A percentile compares a stretch with the other conserved stretches of the same genome.
These are phyloP conservation scores for Theocolax elegans DNA, from an alignment of 1,140 invertebrate genomes.

Conservation along the genomic window DNA sequence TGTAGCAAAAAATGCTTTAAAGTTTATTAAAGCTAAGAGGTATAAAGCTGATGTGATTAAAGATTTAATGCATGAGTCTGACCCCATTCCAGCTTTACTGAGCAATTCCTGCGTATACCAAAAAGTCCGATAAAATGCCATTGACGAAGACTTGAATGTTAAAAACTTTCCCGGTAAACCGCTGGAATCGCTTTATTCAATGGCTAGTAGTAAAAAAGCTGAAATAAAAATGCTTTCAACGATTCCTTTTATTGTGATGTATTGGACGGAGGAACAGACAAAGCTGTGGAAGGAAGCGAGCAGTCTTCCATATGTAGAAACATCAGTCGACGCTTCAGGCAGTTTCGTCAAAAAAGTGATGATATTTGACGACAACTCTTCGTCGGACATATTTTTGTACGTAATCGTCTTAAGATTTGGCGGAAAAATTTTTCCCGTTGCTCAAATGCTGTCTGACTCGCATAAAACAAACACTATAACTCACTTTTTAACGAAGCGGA, in stretches of 20 bases:
- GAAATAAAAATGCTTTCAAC: neutral
- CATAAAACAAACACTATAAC: neutral
- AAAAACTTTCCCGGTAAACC: neutral
- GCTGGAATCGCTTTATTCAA: neutral
- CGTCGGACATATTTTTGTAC: neutral
- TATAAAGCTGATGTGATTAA: neutral
- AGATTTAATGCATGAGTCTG: neutral
- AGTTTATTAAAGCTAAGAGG: neutral
- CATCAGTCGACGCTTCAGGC: neutral
- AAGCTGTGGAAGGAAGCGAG: neutral
- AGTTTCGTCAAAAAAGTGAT: neutral
- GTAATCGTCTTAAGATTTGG: neutral
- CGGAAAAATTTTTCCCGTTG: neutral
- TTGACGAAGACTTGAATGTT: neutral
- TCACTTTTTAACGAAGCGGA: neutral
- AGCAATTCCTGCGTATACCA: neutral
- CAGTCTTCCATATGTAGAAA: neutral
- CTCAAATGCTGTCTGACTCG: neutral
- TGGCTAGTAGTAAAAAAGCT: neutral
- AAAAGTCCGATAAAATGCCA: neutral
- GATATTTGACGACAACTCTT: neutral
- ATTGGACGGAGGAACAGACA: neutral
- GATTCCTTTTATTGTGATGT: neutral
- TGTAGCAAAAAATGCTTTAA: neutral
- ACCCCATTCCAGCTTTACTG: neutral